Evolutionary conservation across 2,113 vertebrate genomes (phyloP).

Genomic region (Hippopotamus amphibius): DNA sequence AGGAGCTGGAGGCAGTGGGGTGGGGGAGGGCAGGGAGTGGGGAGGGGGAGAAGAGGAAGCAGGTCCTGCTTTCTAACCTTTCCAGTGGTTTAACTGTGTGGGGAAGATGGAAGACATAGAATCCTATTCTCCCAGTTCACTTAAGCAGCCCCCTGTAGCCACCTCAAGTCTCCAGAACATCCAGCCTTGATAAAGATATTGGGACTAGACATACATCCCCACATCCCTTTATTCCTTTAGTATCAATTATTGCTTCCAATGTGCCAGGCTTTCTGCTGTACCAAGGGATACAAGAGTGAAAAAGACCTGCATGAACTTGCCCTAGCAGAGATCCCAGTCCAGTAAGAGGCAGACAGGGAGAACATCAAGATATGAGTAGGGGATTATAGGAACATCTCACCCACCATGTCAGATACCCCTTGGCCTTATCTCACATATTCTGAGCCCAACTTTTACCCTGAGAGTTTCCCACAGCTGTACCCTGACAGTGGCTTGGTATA

Average conservation of each 20-base stretch:
- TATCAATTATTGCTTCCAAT: neutral
- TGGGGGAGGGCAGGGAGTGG: neutral
- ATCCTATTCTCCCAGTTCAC: neutral
- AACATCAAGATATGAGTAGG: rapidly evolving
- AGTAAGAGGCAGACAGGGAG: neutral
- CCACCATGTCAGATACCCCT: neutral
- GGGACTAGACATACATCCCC: neutral
- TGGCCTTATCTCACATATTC: neutral
- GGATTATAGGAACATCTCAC: neutral
- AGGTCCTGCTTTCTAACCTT: neutral
- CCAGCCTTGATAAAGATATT: neutral
- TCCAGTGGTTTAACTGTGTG: neutral
- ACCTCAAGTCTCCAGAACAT: neutral
- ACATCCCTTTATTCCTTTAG: neutral
- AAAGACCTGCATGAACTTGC: neutral
- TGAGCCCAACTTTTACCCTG: neutral
- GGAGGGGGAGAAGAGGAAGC: neutral
- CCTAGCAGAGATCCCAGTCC: neutral
- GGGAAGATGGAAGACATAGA: neutral
- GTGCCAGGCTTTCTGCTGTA: neutral
- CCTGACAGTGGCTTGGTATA: rapidly evolving
- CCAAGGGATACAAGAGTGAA: neutral
- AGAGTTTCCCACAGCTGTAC: neutral
- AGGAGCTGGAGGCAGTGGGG: neutral
- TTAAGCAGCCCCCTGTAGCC: neutral